These are phyloP conservation scores for Notoglanidium macrostoma DNA, from an alignment of 2,797 vertebrate species.

Conservation along the genomic window DNA sequence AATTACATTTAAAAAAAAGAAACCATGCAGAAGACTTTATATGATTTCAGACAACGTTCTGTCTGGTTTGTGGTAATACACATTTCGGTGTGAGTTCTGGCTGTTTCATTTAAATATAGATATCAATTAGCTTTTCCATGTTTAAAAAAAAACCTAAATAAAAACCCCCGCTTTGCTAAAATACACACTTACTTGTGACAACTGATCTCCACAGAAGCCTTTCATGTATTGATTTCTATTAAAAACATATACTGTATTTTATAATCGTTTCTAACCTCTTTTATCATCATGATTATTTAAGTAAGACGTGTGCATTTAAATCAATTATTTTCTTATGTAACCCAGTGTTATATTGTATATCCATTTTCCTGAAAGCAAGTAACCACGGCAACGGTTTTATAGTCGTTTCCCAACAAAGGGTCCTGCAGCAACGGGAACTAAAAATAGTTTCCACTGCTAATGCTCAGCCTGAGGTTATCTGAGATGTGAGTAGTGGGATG, in stretches of 20 bases:
- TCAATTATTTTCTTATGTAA: background rate
- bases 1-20: background rate
- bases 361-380: slow-evolving; percentile 13
- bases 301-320: background rate
- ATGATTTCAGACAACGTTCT: background rate
- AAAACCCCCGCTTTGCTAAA: background rate
- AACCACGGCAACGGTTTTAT: slow-evolving; percentile 35
- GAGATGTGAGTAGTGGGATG: background rate
- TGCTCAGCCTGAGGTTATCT: slow-evolving; percentile 1
- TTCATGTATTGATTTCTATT: background rate
- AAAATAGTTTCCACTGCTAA: slow-evolving; percentile 29
- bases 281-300: background rate
- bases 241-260: background rate
- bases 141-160: background rate
- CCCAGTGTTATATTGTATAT: background rate
- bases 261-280: background rate
- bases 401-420: slow-evolving; percentile 8
- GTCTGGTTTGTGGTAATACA: background rate
- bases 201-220: background rate
- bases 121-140: background rate
- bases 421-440: slow-evolving; percentile 7
- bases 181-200: background rate
- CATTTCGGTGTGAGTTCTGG: background rate
- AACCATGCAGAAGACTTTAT: too few species aligned
- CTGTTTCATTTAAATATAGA: background rate